These are phyloP conservation scores for Mionectes macconnelli DNA, from an alignment of 2,113 vertebrate species.

Conservation along the genomic window DNA sequence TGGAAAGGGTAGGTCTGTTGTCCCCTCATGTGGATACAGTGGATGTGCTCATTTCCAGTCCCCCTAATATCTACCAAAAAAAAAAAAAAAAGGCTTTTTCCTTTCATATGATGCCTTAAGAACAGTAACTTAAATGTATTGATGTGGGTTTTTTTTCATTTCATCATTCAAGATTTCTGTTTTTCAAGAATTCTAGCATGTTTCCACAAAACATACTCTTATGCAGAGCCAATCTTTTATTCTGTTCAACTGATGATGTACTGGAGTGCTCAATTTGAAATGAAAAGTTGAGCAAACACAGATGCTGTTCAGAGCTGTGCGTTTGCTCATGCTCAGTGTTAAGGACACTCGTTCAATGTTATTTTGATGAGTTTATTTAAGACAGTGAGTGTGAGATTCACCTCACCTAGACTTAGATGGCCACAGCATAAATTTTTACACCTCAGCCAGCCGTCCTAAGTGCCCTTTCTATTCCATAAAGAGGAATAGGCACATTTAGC, in stretches of 20 bases:
- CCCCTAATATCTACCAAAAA: neutral
- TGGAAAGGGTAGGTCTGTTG: neutral
- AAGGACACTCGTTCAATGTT: neutral
- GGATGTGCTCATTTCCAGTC: neutral
- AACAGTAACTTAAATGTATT: neutral
- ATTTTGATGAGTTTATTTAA: conserved; percentile 29
- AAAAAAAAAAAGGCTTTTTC: neutral
- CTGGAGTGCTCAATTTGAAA: conserved; percentile 11
- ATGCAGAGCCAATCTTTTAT: neutral
- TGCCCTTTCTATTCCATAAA: neutral
- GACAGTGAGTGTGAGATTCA: neutral
- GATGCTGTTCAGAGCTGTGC: neutral
- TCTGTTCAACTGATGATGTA: neutral
- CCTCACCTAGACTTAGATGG: neutral
- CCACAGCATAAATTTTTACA: neutral
- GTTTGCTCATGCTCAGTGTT: neutral
- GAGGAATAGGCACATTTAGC: neutral
- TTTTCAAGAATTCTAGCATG: neutral
- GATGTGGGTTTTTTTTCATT: neutral
- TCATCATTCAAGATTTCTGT: neutral
- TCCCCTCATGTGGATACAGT: neutral
- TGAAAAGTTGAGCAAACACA: conserved; percentile 42
- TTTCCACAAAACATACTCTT: neutral
- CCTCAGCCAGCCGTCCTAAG: neutral
- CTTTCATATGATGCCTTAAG: neutral